Evolutionary conservation across 2,113 vertebrate genomes (phyloP), one percentile per base, ranked within the genome.

Genomic region (Cisticola juncidis): DNA sequence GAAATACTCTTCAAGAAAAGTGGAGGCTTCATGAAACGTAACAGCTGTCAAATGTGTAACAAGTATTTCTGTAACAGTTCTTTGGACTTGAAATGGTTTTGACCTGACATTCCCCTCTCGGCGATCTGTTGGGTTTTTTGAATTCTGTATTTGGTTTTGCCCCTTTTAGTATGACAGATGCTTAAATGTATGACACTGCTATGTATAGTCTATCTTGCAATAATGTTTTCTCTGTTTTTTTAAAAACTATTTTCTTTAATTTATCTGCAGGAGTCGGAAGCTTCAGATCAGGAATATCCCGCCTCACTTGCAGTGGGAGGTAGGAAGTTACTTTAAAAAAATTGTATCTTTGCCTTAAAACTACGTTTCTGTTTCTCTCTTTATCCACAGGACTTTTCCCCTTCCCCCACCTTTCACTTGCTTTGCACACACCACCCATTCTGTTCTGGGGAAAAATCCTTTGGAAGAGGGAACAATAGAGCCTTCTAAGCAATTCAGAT

Each of bases 261-360:
- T 86, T 91, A 29, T 97, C 48, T 96, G 51, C 98, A 99, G 99
- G 98, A 99, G 98, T 98, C 99, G 99, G 97, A 99, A 99, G 95
- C 98, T 99, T 97, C 99, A 99, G 98, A 98, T 99, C 97, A 98
- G 99, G 98, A 99, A 99, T 97, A 99, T 99, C 97, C 99, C 99
- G 65, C 99, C 99, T 97, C 99, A 99, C 95, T 98, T 99, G 98
- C 99, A 99, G 97, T 99, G 99, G 99, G 99, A 99, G 98, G 99
- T 99, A 98, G 98, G 99, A 95, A 95, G 81, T 81, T 70, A 88
- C 64, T 87, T 78, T 36, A 56, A 83, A 94, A 96, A 96, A 91
- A 40, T 79, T 45, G 2, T 90, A 40, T 91, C 40, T 50, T 16
- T 87, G 47, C 87, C 92, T 94, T 80, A 95, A 95, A 95, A 81